These are phyloP conservation scores for Cydia fagiglandana DNA, from an alignment of 1,140 invertebrate species.

Conservation along the genomic window DNA sequence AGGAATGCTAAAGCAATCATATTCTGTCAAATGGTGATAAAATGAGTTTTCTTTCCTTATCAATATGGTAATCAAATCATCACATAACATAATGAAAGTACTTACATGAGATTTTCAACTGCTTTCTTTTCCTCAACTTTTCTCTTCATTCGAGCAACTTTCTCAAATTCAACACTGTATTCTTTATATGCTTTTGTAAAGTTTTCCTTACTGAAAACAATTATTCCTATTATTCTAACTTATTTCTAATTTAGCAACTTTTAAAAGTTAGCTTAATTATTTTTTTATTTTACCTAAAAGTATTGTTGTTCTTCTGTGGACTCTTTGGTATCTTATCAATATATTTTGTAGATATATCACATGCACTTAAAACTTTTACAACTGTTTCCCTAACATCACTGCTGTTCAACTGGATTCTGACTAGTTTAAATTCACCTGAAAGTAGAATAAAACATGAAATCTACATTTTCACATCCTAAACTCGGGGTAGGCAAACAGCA, in stretches of 20 bases:
- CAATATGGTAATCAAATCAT: neutral
- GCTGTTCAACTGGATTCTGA: conserved; percentile 85
- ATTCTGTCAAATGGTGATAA: no score
- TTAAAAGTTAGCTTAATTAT: neutral
- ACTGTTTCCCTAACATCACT: conserved; percentile 87
- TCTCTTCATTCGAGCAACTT: conserved; percentile 60
- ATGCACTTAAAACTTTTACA: conserved; percentile 87
- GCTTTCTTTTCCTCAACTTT: conserved; percentile 68
- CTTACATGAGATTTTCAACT: conserved; percentile 64
- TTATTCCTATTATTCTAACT: neutral
- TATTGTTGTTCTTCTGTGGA: conserved; percentile 37
- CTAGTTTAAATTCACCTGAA: conserved; percentile 84
- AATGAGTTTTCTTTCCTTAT: no score
- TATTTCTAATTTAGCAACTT: no score
- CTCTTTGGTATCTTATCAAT: conserved; percentile 84
- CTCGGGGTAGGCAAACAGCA: no score
- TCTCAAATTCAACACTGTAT: conserved; percentile 67
- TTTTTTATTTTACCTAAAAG: conserved; percentile 47
- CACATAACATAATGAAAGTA: conserved; percentile 33
- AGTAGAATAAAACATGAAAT: conserved; percentile 22
- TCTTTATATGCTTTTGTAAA: conserved; percentile 64
- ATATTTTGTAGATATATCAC: conserved; percentile 91
- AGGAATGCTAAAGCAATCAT: no score
- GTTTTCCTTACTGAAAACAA: conserved; percentile 52
- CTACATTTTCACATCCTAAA: no score